Evolutionary conservation across 1,140 invertebrate genomes (phyloP), one percentile per base, ranked within the genome.

Genomic region (Heliconius hewitsoni): DNA sequence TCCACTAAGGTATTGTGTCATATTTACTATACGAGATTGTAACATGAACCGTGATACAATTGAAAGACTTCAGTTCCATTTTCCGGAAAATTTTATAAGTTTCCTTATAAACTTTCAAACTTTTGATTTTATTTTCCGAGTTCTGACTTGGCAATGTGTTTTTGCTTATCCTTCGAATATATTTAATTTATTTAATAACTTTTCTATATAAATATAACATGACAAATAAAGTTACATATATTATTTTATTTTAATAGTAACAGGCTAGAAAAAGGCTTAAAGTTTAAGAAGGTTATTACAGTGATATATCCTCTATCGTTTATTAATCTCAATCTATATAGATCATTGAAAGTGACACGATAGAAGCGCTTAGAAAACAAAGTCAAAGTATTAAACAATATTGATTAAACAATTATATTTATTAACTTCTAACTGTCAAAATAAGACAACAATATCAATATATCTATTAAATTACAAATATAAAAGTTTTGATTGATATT

Each of bases 401-500:
- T 57, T 3, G 19, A 16, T 30, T 5, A 11, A 30, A 13, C 9
- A 30, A 30, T 16, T 30, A 30, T 16, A 13, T 66, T 66, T 66
- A 66, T 30, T 66, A 30, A 60, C n/a, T 60, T 60, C 23, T 60
- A 27, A 66, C 60, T 5, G 23, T 66, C 60, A 66, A 66, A 66
- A 4, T 66, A 13, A 23, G 9, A 66, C 60, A 66, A 11, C 60
- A 66, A 30, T 66, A 66, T 30, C 13, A 2, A 30, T 30, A 66
- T 66, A 11, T 66, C 55, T 60, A 23, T 60, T 60, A 60, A 23
- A 66, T 66, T 66, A 66, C 9, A 66, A 27, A 66, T 66, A 30
- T 66, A 66, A 30, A 66, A 66, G 60, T 66, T 30, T 30, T 66
- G 60, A 66, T 66, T 66, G 60, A 30, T 66, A 66, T 66, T 66